Evolutionary conservation across 2,797 vertebrate genomes (phyloP).

Genomic region (Dicrostonyx torquatus): DNA sequence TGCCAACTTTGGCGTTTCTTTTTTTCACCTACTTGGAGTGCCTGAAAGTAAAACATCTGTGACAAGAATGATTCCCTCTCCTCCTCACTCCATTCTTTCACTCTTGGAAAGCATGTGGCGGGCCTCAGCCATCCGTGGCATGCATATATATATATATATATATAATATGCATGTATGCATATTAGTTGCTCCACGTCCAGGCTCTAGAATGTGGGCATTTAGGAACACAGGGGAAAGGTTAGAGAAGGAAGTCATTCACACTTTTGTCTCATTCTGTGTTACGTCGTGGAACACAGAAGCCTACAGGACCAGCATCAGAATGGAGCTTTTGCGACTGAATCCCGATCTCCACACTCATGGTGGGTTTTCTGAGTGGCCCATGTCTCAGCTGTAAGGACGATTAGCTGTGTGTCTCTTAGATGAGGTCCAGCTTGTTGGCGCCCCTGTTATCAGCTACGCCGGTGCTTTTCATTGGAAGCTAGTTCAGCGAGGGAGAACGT

Average conservation of each 20-base stretch:
- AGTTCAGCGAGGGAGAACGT: not conserved
- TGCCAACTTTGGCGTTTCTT: constrained; percentile 53
- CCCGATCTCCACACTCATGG: not conserved
- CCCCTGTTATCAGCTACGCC: not conserved
- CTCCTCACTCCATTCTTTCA: not conserved
- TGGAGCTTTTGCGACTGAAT: not conserved
- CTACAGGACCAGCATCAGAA: not conserved
- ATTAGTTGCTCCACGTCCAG: not conserved
- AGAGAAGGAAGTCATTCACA: not conserved
- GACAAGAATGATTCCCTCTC: not conserved
- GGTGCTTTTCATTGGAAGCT: not conserved
- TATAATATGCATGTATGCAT: too few species aligned
- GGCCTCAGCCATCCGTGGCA: not conserved
- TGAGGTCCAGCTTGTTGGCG: not conserved
- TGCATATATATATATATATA: too few species aligned
- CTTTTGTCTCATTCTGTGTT: not conserved
- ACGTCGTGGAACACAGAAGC: not conserved
- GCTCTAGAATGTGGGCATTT: constrained; percentile 12
- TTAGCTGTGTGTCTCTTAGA: not conserved
- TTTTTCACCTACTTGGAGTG: constrained; percentile 53
- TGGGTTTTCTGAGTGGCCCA: not conserved
- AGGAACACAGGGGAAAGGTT: not conserved
- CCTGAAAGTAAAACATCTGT: constrained; percentile 43
- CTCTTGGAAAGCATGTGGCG: not conserved
- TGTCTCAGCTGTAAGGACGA: not conserved